These are phyloP conservation scores for Prochilodus magdalenae DNA, from an alignment of 2,113 vertebrate species.

Conservation along the genomic window DNA sequence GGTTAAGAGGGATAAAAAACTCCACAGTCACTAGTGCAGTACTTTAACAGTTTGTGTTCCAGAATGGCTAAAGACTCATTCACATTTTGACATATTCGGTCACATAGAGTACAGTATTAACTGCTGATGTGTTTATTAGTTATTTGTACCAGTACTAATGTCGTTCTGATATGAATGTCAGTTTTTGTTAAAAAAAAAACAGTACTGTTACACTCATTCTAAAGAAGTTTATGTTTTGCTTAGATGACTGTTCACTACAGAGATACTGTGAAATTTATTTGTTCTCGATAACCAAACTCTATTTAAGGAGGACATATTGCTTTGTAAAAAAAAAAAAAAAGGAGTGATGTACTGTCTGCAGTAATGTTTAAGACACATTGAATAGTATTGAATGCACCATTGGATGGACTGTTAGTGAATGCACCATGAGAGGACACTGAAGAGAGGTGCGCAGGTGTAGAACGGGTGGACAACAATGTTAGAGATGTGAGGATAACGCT, in stretches of 20 bases:
- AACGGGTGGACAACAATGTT: too few species aligned
- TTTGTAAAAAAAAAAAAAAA: not conserved
- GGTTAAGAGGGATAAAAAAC: not conserved
- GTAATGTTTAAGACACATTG: too few species aligned
- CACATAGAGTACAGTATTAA: too few species aligned
- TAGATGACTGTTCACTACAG: not conserved
- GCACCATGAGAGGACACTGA: not conserved
- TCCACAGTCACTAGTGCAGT: not conserved
- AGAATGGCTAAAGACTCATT: not conserved
- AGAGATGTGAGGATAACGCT: too few species aligned
- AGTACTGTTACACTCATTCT: not conserved
- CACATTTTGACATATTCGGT: not conserved
- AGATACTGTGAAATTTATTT: not conserved
- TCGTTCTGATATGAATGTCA: not conserved
- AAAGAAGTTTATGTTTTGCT: not conserved
- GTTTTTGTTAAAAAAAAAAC: not conserved
- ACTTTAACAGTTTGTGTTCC: not conserved
- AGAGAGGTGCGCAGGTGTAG: not conserved
- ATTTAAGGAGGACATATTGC: not conserved
- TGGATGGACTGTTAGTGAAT: not conserved
- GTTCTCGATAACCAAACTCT: not conserved
- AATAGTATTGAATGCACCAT: not conserved
- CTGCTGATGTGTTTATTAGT: not conserved
- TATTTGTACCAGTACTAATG: not conserved
- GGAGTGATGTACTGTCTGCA: not conserved